Evolutionary conservation across 2,113 vertebrate genomes (phyloP).

Genomic region (Anolis carolinensis): DNA sequence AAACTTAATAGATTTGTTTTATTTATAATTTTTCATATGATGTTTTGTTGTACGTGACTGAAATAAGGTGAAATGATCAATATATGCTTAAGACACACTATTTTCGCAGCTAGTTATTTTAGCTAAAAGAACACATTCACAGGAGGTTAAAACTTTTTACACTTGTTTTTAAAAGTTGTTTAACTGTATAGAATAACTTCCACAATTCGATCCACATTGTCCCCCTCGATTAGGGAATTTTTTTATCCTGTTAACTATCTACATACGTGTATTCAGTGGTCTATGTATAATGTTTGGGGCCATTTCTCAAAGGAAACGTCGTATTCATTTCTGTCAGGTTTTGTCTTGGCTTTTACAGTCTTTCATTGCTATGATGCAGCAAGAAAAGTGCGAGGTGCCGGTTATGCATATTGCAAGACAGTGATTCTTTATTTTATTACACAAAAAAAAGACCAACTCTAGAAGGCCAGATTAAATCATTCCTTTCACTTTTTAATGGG

Average conservation of each 20-base stretch:
- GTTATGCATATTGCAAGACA: conserved; percentile 81
- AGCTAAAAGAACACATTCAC: background rate
- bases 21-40: background rate
- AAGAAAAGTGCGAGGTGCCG: conserved; percentile 75
- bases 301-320: conserved; percentile 72
- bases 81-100: background rate
- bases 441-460: conserved; percentile 86
- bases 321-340: conserved; percentile 80
- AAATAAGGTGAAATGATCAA: background rate
- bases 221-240: conserved; percentile 62
- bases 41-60: background rate
- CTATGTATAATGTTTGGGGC: conserved; percentile 61
- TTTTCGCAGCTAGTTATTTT: background rate
- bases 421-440: conserved; percentile 87
- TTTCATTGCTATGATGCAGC: conserved; percentile 72
- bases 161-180: conserved; percentile 21
- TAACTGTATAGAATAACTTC: conserved; percentile 17
- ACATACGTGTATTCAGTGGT: conserved; percentile 41
- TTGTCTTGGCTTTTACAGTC: conserved; percentile 74
- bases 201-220: conserved; percentile 47
- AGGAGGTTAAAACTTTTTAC: background rate
- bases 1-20: background rate
- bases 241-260: conserved; percentile 55
- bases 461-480: conserved; percentile 92
- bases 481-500: conserved; percentile 91